Evolutionary conservation across 2,888 invertebrate genomes (phyloP).

Genomic region (Hydrotaea cyrtoneurina): DNA sequence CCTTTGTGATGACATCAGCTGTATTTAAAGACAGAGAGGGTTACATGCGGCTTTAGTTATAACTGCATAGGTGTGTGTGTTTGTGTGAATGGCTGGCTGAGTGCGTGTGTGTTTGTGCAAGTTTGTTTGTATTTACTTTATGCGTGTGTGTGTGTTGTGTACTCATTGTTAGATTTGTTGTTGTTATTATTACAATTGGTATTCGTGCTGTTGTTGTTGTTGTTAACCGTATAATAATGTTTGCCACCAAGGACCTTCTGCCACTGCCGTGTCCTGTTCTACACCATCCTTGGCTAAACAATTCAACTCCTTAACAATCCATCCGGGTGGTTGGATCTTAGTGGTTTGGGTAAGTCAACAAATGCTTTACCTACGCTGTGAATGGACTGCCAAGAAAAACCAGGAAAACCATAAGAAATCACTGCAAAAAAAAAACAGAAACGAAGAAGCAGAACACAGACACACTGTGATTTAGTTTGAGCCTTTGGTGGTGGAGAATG

Average conservation of each 20-base stretch:
- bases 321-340: too few relatives aligned
- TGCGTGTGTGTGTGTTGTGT: slow-evolving; percentile 13
- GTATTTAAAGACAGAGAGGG: slow-evolving; percentile 54
- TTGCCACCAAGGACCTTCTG: slow-evolving; percentile 39
- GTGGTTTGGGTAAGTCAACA: slow-evolving; percentile 1
- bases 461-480: slow-evolving; percentile 30
- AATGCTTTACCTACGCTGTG: background rate
- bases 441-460: too few relatives aligned
- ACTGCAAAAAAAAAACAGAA: background rate
- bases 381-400: too few relatives aligned
- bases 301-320: background rate
- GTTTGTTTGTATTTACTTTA: slow-evolving; percentile 24
- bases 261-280: background rate
- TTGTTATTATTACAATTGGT: slow-evolving; percentile 33
- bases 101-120: background rate
- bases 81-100: background rate
- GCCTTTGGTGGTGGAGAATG: slow-evolving; percentile 7
- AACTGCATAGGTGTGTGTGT: slow-evolving; percentile 11
- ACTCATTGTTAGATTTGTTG: slow-evolving; percentile 33
- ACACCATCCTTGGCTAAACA: too few relatives aligned
- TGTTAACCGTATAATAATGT: slow-evolving; percentile 54
- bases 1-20: slow-evolving; percentile 59
- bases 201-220: slow-evolving; percentile 39
- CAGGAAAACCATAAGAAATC: background rate
- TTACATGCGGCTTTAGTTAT: slow-evolving; percentile 10